Evolutionary conservation across 2,888 invertebrate species (phyloP).

Genomic region (Drosophila nigricruria): DNA sequence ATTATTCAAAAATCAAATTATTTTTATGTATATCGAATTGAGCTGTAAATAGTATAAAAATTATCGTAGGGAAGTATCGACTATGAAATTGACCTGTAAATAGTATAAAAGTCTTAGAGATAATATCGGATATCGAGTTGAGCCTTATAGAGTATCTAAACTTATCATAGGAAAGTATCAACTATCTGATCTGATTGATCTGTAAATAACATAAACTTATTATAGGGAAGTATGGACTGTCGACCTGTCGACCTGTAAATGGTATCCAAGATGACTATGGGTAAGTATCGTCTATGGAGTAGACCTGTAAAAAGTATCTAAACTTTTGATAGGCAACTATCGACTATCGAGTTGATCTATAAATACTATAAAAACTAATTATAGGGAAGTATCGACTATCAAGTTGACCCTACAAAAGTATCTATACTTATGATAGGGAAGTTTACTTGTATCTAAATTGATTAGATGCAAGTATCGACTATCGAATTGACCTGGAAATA

Average conservation of each 20-base stretch:
- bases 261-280: background rate
- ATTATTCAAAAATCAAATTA: background rate
- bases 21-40: background rate
- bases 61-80: background rate
- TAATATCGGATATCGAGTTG: background rate
- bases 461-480: too few relatives aligned
- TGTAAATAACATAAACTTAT: background rate
- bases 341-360: background rate
- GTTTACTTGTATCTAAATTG: too few relatives aligned
- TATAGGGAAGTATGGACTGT: background rate
- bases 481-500: background rate
- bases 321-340: background rate
- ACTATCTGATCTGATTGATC: background rate
- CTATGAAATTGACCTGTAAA: background rate
- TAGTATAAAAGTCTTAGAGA: too few relatives aligned
- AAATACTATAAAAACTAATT: background rate
- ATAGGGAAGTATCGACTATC: background rate
- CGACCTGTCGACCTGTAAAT: background rate
- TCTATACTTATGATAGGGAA: too few relatives aligned
- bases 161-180: background rate
- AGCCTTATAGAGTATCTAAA: background rate
- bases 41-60: background rate
- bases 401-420: background rate
- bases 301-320: constrained; percentile 7
- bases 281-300: background rate